These are phyloP conservation scores for Chaetogeoica ovagalla DNA, from an alignment of 2,888 invertebrate genomes.

Conservation along the genomic window DNA sequence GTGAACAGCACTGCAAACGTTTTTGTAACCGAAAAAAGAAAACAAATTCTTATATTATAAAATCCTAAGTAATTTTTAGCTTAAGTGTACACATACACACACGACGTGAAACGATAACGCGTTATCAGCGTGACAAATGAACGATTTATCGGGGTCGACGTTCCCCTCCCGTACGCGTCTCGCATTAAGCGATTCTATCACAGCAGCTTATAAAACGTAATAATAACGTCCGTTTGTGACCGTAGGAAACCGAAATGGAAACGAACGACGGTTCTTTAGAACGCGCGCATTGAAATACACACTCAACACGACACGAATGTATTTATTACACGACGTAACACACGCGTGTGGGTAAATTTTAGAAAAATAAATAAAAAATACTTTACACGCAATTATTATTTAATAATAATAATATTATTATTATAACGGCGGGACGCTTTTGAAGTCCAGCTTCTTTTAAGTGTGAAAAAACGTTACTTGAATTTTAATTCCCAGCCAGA, in stretches of 20 bases:
- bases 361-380: too few species aligned
- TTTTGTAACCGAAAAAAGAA: too few species aligned
- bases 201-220: conserved; percentile 5
- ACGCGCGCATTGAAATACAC: neutral
- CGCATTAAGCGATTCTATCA: neutral
- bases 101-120: conserved; percentile 10
- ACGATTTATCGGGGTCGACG: conserved; percentile 49
- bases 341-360: too few species aligned
- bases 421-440: too few species aligned
- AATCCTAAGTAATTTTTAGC: neutral
- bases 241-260: conserved; percentile 7
- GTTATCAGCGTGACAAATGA: conserved; percentile 40
- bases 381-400: too few species aligned
- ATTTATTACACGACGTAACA: too few species aligned
- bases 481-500: too few species aligned
- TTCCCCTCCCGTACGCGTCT: neutral
- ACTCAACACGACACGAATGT: too few species aligned
- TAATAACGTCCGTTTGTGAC: conserved; percentile 36
- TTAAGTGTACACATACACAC: neutral
- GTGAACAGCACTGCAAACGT: neutral
- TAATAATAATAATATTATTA: too few species aligned
- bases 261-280: conserved; percentile 21
- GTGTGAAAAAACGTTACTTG: too few species aligned
- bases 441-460: too few species aligned
- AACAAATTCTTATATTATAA: neutral